Conservation (phyloP, 2,113 vertebrate genomes). For the Megaceryle maxima region DNA sequence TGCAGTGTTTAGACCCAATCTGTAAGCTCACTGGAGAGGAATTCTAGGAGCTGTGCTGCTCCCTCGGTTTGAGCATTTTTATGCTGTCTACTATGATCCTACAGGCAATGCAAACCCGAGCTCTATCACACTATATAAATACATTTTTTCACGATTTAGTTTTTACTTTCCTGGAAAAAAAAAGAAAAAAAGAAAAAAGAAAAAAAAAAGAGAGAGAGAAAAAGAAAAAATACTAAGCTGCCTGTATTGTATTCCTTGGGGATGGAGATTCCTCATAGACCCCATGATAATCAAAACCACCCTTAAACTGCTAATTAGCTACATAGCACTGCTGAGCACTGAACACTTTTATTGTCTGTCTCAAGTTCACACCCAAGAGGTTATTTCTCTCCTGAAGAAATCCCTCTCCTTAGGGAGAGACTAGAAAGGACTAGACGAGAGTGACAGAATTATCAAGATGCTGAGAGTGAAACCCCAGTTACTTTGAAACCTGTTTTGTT, state of each 20-base stretch:
- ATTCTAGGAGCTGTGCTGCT: not conserved
- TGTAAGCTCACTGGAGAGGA: not conserved
- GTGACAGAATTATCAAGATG: not conserved
- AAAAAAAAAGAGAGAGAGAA: not conserved
- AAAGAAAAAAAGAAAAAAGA: not conserved
- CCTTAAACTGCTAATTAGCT: slow-evolving; percentile 52
- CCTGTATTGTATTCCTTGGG: not conserved
- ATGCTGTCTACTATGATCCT: not conserved
- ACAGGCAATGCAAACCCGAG: not conserved
- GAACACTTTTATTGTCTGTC: slow-evolving; percentile 46
- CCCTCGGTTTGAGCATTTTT: not conserved
- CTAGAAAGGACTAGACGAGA: not conserved
- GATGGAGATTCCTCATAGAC: not conserved
- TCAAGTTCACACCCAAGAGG: slow-evolving; percentile 3
- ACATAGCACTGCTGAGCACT: not conserved
- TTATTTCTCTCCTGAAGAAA: not conserved
- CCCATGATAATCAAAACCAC: not conserved
- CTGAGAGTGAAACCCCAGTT: not conserved
- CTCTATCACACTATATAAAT: not conserved
- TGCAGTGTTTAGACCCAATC: not conserved
- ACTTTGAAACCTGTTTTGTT: not conserved
- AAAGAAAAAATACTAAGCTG: not conserved
- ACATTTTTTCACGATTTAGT: not conserved
- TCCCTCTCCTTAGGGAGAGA: not conserved
- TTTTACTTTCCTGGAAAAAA: not conserved